These are phyloP conservation scores for Elymnias hypermnestra DNA, from an alignment of 1,140 invertebrate genomes.

Conservation along the genomic window DNA sequence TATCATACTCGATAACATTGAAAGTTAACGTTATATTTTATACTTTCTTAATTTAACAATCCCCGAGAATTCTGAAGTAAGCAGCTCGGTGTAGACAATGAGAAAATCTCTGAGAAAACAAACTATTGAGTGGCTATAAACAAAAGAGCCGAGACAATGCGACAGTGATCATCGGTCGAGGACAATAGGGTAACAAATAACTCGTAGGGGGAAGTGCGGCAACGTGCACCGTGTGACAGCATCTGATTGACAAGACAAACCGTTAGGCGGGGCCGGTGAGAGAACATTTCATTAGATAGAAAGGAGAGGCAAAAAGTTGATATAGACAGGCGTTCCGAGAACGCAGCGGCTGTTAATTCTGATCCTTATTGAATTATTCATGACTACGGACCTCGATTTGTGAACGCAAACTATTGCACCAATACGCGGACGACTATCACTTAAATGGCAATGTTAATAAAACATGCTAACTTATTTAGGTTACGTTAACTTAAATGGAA, in stretches of 20 bases:
- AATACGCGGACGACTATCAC: slow-evolving; percentile 16
- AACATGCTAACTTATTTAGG: slow-evolving; percentile 23
- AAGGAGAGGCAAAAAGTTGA: slow-evolving; percentile 50
- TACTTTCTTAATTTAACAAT: neutral
- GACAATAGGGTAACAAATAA: slow-evolving; percentile 69
- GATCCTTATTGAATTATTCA: slow-evolving; percentile 54
- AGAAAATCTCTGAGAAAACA: slow-evolving; percentile 27
- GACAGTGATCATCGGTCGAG: slow-evolving; percentile 47
- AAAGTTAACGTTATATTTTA: neutral
- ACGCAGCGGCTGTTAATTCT: slow-evolving; percentile 37
- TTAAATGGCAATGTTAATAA: slow-evolving; percentile 29
- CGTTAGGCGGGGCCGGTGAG: slow-evolving; percentile 42
- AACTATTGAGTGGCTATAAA: slow-evolving; percentile 50
- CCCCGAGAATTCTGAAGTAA: neutral
- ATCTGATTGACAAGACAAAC: slow-evolving; percentile 68
- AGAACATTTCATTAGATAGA: slow-evolving; percentile 52
- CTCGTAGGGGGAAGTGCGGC: slow-evolving; percentile 46
- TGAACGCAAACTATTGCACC: slow-evolving; percentile 31
- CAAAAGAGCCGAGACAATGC: slow-evolving; percentile 61
- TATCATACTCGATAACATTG: too few relatives aligned
- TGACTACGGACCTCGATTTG: slow-evolving; percentile 34
- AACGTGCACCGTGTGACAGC: slow-evolving; percentile 36
- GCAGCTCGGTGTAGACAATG: neutral
- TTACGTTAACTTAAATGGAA: slow-evolving; percentile 20
- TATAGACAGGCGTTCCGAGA: slow-evolving; percentile 22